Conservation (phyloP, 2,888 invertebrate genomes). For the Phengaris arion region DNA sequence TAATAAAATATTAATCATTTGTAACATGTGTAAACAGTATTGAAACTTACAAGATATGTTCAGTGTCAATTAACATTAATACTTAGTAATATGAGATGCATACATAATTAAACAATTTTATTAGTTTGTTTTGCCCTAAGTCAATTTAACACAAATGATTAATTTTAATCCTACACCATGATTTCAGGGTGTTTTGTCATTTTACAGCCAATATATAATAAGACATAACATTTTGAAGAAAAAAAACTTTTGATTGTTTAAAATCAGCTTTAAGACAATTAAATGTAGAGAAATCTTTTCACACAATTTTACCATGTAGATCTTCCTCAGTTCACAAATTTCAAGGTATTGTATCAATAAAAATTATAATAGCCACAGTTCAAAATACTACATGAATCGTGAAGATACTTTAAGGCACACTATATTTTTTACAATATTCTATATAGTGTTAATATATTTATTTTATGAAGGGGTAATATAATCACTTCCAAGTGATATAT, state of each 20-base stretch:
- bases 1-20: conserved; percentile 26
- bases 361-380: too few species aligned
- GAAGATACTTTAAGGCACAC: conserved; percentile 53
- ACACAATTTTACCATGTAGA: too few species aligned
- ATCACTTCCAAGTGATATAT: conserved; percentile 71
- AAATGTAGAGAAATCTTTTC: too few species aligned
- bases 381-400: neutral
- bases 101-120: neutral
- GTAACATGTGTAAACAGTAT: conserved; percentile 13
- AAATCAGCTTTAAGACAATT: too few species aligned
- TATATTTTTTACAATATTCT: conserved; percentile 32
- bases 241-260: too few species aligned
- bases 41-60: conserved; percentile 23
- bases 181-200: neutral
- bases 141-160: neutral
- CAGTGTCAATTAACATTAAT: conserved; percentile 12
- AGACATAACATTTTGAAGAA: neutral
- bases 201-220: neutral
- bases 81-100: neutral
- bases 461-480: conserved; percentile 69
- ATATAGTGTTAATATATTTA: conserved; percentile 19
- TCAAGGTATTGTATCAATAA: too few species aligned
- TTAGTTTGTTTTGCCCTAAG: neutral
- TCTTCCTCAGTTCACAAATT: too few species aligned
- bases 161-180: neutral